phyloP scores from a whole-genome alignment of 1,140 invertebrate genomes.

The Drosophila burlai region DNA sequence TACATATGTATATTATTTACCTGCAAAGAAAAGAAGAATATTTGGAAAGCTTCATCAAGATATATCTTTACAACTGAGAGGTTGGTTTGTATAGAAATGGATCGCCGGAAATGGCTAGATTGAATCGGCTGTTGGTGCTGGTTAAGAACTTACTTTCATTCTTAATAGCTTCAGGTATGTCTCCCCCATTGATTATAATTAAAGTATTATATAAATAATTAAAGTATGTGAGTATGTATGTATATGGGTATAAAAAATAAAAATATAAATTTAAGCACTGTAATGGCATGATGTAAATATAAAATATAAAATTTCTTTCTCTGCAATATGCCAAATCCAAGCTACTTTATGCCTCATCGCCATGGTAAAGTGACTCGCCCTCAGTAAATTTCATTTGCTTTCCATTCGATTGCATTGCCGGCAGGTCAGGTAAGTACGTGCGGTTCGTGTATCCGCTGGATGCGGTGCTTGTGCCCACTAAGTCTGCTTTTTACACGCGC shows the following conservation, averaged over 20 bases:
- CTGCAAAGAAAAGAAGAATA: too few relatives aligned
- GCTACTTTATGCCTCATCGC: not conserved
- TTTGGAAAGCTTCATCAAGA: not conserved
- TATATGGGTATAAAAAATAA: too few relatives aligned
- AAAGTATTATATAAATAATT: too few relatives aligned
- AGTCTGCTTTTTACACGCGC: conserved; percentile 17
- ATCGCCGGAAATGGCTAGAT: too few relatives aligned
- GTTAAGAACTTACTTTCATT: too few relatives aligned
- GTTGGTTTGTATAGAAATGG: not conserved
- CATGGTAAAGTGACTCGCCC: not conserved
- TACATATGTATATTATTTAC: too few relatives aligned
- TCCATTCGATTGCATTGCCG: conserved; percentile 47
- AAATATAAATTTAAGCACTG: too few relatives aligned
- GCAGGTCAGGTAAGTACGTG: not conserved
- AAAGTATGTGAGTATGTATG: too few relatives aligned
- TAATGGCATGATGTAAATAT: too few relatives aligned
- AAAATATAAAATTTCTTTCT: not conserved
- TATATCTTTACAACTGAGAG: not conserved
- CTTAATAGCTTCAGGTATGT: too few relatives aligned
- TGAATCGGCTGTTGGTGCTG: too few relatives aligned
- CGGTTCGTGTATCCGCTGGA: conserved; percentile 6
- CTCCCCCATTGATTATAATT: too few relatives aligned
- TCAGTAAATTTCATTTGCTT: conserved; percentile 40
- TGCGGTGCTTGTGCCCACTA: conserved; percentile 42
- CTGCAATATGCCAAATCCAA: not conserved